phyloP scores from a whole-genome alignment of 2,113 vertebrate genomes.

The Pipra filicauda region DNA sequence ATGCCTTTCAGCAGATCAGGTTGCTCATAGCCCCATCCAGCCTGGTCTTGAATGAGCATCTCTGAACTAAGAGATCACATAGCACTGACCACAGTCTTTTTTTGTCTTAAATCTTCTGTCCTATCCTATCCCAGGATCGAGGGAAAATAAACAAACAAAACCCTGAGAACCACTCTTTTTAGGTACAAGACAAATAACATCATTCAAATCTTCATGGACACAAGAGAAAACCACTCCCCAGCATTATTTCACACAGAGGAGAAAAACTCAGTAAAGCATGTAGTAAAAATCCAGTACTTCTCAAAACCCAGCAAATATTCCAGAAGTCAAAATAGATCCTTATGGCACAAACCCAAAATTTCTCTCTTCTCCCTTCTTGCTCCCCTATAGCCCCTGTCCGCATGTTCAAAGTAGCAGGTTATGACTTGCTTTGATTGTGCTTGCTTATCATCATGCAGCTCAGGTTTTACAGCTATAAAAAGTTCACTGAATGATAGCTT shows the following conservation, averaged over 20 bases:
- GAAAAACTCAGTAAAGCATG: neutral
- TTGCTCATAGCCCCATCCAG: neutral
- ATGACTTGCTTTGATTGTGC: slow-evolving; percentile 10
- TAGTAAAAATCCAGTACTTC: neutral
- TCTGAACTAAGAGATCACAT: neutral
- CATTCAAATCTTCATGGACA: neutral
- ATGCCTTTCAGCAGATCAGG: neutral
- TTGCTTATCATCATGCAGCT: slow-evolving; percentile 33
- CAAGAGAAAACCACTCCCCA: neutral
- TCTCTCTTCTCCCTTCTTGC: neutral
- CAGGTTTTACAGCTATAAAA: slow-evolving; percentile 38
- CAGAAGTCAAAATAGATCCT: neutral
- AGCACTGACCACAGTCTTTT: neutral
- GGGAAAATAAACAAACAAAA: neutral
- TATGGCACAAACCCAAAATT: neutral
- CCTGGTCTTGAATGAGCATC: neutral
- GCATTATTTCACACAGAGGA: neutral
- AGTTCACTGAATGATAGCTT: neutral
- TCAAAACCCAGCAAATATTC: neutral
- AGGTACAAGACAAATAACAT: neutral
- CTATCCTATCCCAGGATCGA: neutral
- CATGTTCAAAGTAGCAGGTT: neutral
- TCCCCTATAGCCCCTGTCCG: neutral
- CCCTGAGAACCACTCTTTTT: neutral
- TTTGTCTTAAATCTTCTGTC: neutral